Evolutionary conservation across 2,797 vertebrate species (phyloP).

Genomic region (Crossoptilon crossoptilon): DNA sequence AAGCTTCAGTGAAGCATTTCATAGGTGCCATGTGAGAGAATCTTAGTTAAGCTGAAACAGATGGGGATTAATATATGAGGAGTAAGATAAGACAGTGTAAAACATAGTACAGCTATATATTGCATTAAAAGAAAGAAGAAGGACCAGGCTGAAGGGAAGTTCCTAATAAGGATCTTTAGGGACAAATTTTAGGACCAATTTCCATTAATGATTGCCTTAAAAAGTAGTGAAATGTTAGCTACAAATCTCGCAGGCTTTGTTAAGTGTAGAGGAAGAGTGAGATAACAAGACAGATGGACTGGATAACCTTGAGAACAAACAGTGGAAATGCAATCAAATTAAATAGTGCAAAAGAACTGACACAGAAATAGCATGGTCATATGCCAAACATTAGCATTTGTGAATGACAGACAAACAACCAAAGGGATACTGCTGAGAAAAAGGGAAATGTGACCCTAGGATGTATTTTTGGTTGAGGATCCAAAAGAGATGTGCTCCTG

Average conservation of each 20-base stretch:
- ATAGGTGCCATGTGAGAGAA: not conserved
- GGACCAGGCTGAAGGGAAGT: not conserved
- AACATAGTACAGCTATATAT: not conserved
- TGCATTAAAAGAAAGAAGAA: not conserved
- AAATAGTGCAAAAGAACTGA: not conserved
- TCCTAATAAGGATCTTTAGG: not conserved
- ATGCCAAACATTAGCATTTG: not conserved
- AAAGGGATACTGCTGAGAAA: not conserved
- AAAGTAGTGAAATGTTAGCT: not conserved
- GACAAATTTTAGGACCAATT: not conserved
- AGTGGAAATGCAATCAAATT: not conserved
- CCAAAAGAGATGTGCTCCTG: not conserved
- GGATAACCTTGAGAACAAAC: not conserved
- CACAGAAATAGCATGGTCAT: no score
- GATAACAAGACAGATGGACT: not conserved
- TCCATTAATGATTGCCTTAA: not conserved
- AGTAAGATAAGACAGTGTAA: not conserved
- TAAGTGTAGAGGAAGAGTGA: not conserved
- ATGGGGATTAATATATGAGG: not conserved
- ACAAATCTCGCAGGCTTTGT: not conserved
- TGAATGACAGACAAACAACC: not conserved
- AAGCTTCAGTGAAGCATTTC: not conserved
- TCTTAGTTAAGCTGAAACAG: not conserved
- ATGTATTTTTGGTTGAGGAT: not conserved
- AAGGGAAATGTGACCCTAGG: not conserved